These are phyloP conservation scores for Nephrotoma guestfalica DNA, from an alignment of 2,888 invertebrate genomes.

Conservation along the genomic window DNA sequence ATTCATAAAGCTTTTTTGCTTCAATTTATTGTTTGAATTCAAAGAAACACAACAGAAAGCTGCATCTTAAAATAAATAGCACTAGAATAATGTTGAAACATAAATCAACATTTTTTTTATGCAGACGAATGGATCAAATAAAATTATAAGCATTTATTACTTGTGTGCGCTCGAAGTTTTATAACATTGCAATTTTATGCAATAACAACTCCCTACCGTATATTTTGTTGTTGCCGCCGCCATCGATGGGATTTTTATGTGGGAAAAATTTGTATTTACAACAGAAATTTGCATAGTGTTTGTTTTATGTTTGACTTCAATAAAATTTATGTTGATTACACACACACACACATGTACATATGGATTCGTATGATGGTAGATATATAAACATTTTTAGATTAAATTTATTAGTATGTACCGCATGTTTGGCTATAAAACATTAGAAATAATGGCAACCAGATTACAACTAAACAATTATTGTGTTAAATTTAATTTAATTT, in stretches of 20 bases:
- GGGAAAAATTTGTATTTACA: background rate
- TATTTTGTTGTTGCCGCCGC: background rate
- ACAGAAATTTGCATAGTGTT: background rate
- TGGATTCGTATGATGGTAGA: background rate
- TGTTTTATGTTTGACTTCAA: background rate
- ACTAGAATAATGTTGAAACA: background rate
- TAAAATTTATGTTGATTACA: background rate
- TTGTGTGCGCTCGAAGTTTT: background rate
- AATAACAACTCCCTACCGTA: background rate
- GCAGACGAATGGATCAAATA: background rate
- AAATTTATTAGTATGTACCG: background rate
- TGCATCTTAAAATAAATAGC: background rate
- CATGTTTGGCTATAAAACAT: background rate
- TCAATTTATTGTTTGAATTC: background rate
- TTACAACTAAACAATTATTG: background rate
- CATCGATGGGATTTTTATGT: background rate
- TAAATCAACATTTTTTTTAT: background rate
- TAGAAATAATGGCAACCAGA: background rate
- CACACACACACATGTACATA: no score
- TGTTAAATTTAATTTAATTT: background rate
- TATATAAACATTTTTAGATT: background rate
- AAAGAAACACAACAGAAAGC: background rate
- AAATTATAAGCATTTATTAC: background rate
- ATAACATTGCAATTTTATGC: background rate
- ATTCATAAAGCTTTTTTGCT: background rate